These are phyloP conservation scores for Catocala nupta DNA, from an alignment of 2,888 invertebrate genomes.

Conservation along the genomic window DNA sequence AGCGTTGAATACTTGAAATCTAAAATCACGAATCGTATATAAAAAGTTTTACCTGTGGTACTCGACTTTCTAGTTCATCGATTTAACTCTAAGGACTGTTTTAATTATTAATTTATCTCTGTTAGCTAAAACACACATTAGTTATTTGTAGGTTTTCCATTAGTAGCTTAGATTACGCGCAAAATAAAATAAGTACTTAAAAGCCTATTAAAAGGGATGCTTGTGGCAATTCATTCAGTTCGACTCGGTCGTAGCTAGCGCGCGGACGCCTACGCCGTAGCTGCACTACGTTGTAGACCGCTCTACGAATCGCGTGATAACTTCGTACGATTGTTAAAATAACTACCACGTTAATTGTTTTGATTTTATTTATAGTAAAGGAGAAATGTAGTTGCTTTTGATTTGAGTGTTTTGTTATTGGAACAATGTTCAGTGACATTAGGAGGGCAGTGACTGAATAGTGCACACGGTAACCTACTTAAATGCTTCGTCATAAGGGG, in stretches of 20 bases:
- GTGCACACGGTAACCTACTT: conserved; percentile 77
- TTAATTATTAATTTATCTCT: conserved; percentile 6
- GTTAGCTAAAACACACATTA: conserved; percentile 32
- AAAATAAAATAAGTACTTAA: conserved; percentile 64
- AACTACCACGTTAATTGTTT: conserved; percentile 24
- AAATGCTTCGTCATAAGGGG: conserved; percentile 71
- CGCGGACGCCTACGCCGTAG: conserved; percentile 77
- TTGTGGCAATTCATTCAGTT: conserved; percentile 66
- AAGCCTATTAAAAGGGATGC: conserved; percentile 59
- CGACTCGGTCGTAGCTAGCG: conserved; percentile 71
- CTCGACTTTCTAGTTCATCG: background rate
- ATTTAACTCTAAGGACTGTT: conserved; percentile 5
- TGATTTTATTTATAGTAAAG: conserved; percentile 32
- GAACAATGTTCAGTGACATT: conserved; percentile 66
- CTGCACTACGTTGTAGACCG: conserved; percentile 56
- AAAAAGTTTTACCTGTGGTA: conserved; percentile 14
- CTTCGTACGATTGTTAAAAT: conserved; percentile 55
- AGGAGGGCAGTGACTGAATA: conserved; percentile 66
- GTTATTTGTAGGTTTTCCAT: conserved; percentile 51
- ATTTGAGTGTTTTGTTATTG: conserved; percentile 44
- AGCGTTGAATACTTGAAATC: conserved; percentile 6
- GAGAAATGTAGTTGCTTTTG: conserved; percentile 30
- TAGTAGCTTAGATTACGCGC: conserved; percentile 59
- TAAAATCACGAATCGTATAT: conserved; percentile 4
- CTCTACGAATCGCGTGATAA: conserved; percentile 56